Percentiles rank a stretch among this genome's conserved stretches.
Conservation (phyloP, 2,113 vertebrate species). For the rat (Rattus norvegicus) region DNA sequence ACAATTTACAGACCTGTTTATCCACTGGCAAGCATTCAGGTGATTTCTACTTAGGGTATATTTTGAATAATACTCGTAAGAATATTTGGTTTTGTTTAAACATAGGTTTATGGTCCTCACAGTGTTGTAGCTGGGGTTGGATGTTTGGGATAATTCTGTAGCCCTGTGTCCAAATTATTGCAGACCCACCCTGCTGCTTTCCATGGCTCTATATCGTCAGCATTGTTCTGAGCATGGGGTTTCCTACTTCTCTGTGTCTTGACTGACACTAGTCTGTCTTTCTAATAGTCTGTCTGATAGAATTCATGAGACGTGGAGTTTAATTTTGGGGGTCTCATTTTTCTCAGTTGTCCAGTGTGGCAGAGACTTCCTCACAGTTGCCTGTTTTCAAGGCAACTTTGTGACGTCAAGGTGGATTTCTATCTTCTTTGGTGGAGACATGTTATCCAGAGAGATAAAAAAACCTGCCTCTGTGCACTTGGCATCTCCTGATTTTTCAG, state of each 20-base stretch:
- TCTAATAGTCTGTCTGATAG: neutral
- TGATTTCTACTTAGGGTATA: neutral
- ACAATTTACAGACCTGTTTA: neutral
- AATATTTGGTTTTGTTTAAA: neutral
- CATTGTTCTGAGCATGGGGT: neutral
- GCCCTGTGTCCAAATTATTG: neutral
- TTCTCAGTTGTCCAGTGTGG: neutral
- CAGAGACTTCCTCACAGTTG: neutral
- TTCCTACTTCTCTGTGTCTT: neutral
- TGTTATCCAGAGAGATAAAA: neutral
- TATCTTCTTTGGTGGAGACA: neutral
- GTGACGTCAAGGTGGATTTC: neutral
- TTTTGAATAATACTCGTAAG: neutral
- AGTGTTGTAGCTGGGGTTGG: neutral
- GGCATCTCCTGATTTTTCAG: neutral
- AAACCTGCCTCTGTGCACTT: neutral
- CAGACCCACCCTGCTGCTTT: neutral
- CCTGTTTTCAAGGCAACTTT: neutral
- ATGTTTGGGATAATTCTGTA: neutral
- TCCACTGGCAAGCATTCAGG: neutral
- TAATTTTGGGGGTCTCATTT: neutral
- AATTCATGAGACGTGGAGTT: neutral
- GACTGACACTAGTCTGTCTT: neutral
- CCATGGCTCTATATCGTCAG: too few relatives aligned
- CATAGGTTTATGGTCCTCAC: neutral